These are phyloP conservation scores for Diabrotica virgifera DNA, from an alignment of 1,140 invertebrate species.

Conservation along the genomic window DNA sequence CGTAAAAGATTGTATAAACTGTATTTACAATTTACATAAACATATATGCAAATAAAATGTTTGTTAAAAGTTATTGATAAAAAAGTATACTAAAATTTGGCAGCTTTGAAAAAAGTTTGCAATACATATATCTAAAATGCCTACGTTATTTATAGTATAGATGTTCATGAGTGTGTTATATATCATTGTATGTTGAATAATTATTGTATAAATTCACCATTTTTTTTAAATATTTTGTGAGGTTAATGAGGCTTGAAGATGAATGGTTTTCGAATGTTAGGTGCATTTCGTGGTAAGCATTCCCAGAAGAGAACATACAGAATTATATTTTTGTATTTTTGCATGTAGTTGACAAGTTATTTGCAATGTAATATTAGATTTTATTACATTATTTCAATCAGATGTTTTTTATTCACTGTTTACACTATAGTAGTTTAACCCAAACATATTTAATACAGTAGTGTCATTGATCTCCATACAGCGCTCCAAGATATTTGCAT, in stretches of 20 bases:
- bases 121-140: neutral
- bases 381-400: slow-evolving; percentile 4
- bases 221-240: slow-evolving; percentile 4
- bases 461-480: no score
- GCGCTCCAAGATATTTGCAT: no score
- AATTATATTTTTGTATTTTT: slow-evolving; percentile 20
- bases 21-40: no score
- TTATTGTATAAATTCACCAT: neutral
- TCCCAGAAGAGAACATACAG: slow-evolving; percentile 8
- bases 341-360: neutral
- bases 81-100: no score
- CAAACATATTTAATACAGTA: no score
- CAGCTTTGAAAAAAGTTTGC: no score
- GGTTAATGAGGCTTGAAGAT: slow-evolving; percentile 8
- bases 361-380: neutral
- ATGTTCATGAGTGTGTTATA: slow-evolving; percentile 1
- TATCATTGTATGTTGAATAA: slow-evolving; percentile 12
- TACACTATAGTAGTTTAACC: no score
- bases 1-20: no score
- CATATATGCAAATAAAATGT: no score
- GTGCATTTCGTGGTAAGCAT: slow-evolving; percentile 20
- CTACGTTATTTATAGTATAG: neutral
- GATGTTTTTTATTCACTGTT: neutral
- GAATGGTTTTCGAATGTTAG: slow-evolving; percentile 15
- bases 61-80: no score